These are phyloP conservation scores for Lasioglossum lativentre DNA, from an alignment of 2,888 invertebrate species.

Conservation along the genomic window DNA sequence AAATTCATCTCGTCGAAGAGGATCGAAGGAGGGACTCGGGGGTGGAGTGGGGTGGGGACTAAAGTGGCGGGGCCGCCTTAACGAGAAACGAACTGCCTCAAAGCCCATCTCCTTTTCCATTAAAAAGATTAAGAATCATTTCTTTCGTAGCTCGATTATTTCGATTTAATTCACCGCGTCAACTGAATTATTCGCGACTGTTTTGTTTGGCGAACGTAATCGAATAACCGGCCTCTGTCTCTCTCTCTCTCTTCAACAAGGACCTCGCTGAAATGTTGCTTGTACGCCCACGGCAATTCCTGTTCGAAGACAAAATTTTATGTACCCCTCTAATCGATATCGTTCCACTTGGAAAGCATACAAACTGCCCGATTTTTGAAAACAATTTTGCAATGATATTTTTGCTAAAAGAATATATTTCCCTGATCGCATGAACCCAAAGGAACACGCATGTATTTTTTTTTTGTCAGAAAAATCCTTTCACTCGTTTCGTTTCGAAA, in stretches of 20 bases:
- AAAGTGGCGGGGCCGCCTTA: neutral
- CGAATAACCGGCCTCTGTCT: neutral
- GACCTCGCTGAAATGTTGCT: neutral
- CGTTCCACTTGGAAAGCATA: neutral
- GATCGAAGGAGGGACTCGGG: neutral
- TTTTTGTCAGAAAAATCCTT: neutral
- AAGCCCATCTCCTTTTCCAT: constrained; percentile 17
- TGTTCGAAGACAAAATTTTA: neutral
- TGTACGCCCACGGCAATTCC: neutral
- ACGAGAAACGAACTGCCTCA: neutral
- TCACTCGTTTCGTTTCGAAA: neutral
- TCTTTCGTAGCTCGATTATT: neutral
- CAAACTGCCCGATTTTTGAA: neutral
- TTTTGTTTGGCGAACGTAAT: neutral
- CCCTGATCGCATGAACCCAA: neutral
- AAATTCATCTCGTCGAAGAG: constrained; percentile 20
- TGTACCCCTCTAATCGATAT: neutral
- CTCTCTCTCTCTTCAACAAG: too few relatives aligned
- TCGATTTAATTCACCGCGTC: neutral
- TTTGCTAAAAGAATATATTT: neutral
- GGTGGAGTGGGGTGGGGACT: neutral
- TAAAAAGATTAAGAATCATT: constrained; percentile 21
- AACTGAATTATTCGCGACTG: neutral
- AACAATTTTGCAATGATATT: neutral
- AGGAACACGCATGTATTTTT: accelerated